Base-by-base conservation (phyloP, 2,888 invertebrate genomes). In the Troilus luridus region DNA sequence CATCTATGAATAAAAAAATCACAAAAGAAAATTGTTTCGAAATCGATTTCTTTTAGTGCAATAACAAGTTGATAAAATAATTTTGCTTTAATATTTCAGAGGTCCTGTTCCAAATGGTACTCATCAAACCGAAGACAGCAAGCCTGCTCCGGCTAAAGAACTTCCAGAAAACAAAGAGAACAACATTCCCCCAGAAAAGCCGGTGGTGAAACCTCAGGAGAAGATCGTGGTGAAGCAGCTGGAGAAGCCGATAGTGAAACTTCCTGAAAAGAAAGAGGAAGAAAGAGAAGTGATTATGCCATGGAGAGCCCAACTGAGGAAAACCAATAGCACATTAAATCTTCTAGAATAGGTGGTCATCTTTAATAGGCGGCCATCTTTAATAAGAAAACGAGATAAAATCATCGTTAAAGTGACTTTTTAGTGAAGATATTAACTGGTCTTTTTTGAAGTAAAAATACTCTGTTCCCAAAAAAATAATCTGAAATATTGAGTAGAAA, bases 291-390 rank as follows among this genome's bases (percentile, higher is more conserved):
- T 94, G 93, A 97, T 98, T 90, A 98, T 98, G 92, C 98, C 98
- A 1, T 98, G 98, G 98, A 95, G 98, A 93, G 97, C 98, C 60
- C 97, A 98, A 93, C 95, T 98, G 88, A 96, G 98, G 94, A 98
- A 98, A 94, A 98, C 98, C 24, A 98, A 98, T 94, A 98, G 98
- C 95, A 97, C 97, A 94, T 95, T 98, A 92, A 98, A 97, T 94
- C 95, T 98, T 93, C 95, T 98, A 93, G 97, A 97, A 94, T 96
- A 90, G 62, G 5, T 1, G 7, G 10, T 67, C 21, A 1, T 0
- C 12, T 67, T 21, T 89, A 54, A 14, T 54, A 10, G 54, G 19
- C 19, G 11, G n/a, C n/a, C n/a, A n/a, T n/a, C n/a, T 14, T 21
- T 1, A 27, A 88, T 24, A 24, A 17, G 2, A 60, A 14, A 60